Base-by-base conservation (phyloP, 1,140 invertebrate species). In the Ericerus pela region DNA sequence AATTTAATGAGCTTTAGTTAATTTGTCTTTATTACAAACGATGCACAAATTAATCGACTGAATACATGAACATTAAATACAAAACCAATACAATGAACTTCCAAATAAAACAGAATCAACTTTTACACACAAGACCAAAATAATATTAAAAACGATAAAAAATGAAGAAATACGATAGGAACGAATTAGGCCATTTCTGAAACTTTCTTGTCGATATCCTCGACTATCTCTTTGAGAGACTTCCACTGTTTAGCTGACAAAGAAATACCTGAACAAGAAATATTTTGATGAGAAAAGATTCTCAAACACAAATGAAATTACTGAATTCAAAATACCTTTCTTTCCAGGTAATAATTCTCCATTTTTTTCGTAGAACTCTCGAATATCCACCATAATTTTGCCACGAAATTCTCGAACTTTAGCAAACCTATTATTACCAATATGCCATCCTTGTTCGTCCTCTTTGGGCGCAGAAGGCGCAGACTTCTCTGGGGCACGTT, bases 321-420 rank as follows among this genome's bases (percentile, higher is more conserved):
- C 14, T 29, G 38, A 22, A 24, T 6, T 38, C 10, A 4, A 37
- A 14, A 30, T 68, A 71, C 77, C 77, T 71, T 79, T 79, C 61
- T 75, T 78, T 4, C 76, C 74, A 14, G 78, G 78, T 60, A 67
- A 66, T 38, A 74, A 29, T 31, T 78, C 70, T 20, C 76, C 76
- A 63, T 74, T 68, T 28, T 70, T 67, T 52, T 73, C 69, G 64
- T 79, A 79, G 62, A 65, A 77, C 61, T 79, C 78, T 51, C 78
- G 63, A 47, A 79, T 79, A 59, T 77, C 72, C 10, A 79, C 68
- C 59, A 72, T 67, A 1, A 70, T 59, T 64, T 74, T 76, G 11
- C 76, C 75, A 29, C 69, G 65, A 60, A 79, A 79, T 57, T 75
- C 72, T 60, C 73, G 68, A 6, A 79, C 73, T 56, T 69, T 74